These are phyloP conservation scores for Epizoanthus illoricatus DNA, from an alignment of 92 coral and sea anemone species.

Conservation along the genomic window DNA sequence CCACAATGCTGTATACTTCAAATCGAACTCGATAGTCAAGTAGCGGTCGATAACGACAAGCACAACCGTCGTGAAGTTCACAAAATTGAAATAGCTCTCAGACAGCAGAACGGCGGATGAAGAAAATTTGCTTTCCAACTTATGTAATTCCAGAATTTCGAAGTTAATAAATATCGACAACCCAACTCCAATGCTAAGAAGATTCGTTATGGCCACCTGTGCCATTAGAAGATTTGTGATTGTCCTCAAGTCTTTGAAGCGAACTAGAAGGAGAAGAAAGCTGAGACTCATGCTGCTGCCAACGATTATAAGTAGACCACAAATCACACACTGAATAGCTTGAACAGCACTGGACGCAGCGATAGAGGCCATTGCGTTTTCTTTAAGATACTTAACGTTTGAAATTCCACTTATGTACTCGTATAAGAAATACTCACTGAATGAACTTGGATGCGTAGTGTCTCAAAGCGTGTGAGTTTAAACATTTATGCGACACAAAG, in stretches of 20 bases:
- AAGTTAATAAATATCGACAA: conserved; percentile 25
- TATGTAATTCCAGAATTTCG: conserved; percentile 23
- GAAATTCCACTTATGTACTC: no score
- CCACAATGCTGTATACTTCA: conserved; percentile 26
- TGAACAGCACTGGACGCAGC: no score
- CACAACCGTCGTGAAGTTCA: background rate
- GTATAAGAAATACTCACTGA: no score
- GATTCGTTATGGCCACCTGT: conserved; percentile 18
- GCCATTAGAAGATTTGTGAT: conserved; percentile 21
- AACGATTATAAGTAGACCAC: no score
- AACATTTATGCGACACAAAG: no score
- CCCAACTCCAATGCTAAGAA: conserved; percentile 9
- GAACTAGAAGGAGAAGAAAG: conserved; percentile 21
- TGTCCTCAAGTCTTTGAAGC: conserved; percentile 22
- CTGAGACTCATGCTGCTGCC: background rate
- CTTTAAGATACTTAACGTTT: no score
- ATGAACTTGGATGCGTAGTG: no score
- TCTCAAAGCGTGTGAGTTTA: no score
- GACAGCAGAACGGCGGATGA: background rate
- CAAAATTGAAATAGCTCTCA: conserved; percentile 22
- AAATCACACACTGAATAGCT: no score
- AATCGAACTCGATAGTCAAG: conserved; percentile 20
- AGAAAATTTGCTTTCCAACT: conserved; percentile 10
- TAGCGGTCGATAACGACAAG: conserved; percentile 21
- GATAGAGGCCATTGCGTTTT: no score